phyloP scores from a whole-genome alignment of 2,888 invertebrate genomes.

The Drosophila neoperkinsi region DNA sequence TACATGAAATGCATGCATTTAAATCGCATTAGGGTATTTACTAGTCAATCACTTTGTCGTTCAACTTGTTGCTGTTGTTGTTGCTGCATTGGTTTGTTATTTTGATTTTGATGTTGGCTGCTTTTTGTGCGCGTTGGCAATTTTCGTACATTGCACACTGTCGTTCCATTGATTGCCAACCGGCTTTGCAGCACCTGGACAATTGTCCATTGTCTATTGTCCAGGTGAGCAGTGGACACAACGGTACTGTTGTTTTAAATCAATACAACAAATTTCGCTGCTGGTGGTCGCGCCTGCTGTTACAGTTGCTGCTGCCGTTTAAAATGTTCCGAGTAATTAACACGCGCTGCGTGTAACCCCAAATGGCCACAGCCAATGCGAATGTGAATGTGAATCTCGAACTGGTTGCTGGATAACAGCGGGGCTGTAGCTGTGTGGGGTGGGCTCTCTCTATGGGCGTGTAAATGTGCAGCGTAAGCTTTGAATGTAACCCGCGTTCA shows the following conservation, averaged over 20 bases:
- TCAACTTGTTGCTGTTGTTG: constrained; percentile 29
- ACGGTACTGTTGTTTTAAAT: constrained; percentile 58
- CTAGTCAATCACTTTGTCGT: background rate
- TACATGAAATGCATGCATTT: background rate
- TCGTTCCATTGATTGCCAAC: constrained; percentile 64
- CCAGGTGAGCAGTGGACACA: constrained; percentile 9
- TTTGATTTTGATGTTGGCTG: constrained; percentile 60
- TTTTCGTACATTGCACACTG: constrained; percentile 29
- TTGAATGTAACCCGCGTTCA: constrained; percentile 20
- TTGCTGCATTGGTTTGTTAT: constrained; percentile 36
- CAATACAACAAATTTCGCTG: constrained; percentile 76
- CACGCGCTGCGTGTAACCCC: constrained; percentile 78
- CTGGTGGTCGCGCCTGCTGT: constrained; percentile 45
- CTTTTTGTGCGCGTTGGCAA: constrained; percentile 47
- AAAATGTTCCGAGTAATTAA: constrained; percentile 79
- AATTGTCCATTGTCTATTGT: constrained; percentile 7
- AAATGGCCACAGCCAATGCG: constrained; percentile 50
- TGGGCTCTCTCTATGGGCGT: background rate
- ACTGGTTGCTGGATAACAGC: background rate
- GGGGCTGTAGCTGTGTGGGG: background rate
- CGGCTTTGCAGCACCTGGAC: constrained; percentile 48
- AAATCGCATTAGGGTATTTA: constrained; percentile 18
- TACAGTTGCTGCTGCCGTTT: constrained; percentile 55
- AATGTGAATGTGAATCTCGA: constrained; percentile 11
- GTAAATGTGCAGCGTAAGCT: constrained; percentile 75